Evolutionary conservation across 2,797 vertebrate species (phyloP).

Genomic region (Rhynchotus rufescens): DNA sequence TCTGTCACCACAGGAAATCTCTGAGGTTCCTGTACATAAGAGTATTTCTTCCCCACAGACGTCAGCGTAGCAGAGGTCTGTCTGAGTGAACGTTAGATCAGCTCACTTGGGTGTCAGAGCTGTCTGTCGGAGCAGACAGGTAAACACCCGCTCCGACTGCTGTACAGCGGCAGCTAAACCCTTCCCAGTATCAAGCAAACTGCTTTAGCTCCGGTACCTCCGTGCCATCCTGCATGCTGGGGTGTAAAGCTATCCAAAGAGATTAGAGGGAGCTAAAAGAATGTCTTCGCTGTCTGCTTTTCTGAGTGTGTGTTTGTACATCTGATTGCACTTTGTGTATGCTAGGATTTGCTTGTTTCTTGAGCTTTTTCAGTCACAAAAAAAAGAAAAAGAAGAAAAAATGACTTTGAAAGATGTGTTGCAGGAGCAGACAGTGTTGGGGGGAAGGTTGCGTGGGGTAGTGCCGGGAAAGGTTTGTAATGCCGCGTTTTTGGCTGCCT

Average conservation of each 20-base stretch:
- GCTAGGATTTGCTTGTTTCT: background rate
- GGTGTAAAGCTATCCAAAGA: conserved; percentile 12
- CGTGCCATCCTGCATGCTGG: background rate
- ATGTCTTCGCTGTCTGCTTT: conserved; percentile 38
- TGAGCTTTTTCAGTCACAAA: conserved; percentile 14
- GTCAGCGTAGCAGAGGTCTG: conserved; percentile 62
- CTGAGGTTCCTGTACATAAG: conserved; percentile 48
- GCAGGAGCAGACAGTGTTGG: background rate
- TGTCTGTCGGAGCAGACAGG: conserved; percentile 59
- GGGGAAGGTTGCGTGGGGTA: background rate
- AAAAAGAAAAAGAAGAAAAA: background rate
- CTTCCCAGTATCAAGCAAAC: conserved; percentile 3
- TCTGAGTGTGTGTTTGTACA: conserved; percentile 20
- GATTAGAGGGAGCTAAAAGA: conserved; percentile 54
- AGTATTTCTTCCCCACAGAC: conserved; percentile 58
- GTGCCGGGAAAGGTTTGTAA: conserved; percentile 9
- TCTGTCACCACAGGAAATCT: conserved; percentile 53
- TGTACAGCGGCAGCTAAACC: conserved; percentile 33
- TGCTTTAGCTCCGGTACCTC: conserved; percentile 35
- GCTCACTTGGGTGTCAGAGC: conserved; percentile 68
- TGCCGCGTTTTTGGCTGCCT: background rate
- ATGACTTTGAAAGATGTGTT: background rate
- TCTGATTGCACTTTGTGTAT: conserved; percentile 32
- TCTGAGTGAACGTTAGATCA: conserved; percentile 73
- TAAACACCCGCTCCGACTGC: conserved; percentile 9